Evolutionary conservation across 1,140 invertebrate species (phyloP).

Genomic region (Eurosta solidaginis): DNA sequence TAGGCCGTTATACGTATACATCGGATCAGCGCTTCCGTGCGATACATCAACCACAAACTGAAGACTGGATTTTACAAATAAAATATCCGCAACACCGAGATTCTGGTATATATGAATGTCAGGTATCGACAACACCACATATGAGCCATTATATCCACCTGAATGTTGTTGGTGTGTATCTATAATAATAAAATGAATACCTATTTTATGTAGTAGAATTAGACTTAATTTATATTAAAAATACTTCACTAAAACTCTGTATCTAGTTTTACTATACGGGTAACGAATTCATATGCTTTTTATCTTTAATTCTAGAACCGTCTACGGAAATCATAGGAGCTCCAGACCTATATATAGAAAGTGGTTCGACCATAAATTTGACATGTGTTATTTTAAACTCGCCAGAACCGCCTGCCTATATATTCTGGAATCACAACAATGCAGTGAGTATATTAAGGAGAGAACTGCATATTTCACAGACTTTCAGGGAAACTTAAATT

Average conservation of each 20-base stretch:
- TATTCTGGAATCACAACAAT: slow-evolving; percentile 91
- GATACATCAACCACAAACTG: slow-evolving; percentile 79
- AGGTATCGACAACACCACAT: slow-evolving; percentile 86
- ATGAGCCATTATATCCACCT: slow-evolving; percentile 86
- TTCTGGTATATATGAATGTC: slow-evolving; percentile 85
- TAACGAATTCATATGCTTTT: background rate
- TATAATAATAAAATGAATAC: background rate
- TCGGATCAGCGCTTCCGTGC: slow-evolving; percentile 87
- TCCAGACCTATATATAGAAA: slow-evolving; percentile 87
- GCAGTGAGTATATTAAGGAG: slow-evolving; percentile 71
- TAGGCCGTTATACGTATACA: slow-evolving; percentile 89
- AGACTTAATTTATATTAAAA: background rate
- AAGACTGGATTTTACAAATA: slow-evolving; percentile 87
- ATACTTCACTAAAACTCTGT: background rate
- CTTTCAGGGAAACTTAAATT: too few relatives aligned
- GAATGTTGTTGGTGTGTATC: slow-evolving; percentile 81
- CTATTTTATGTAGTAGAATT: background rate
- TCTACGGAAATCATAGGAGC: slow-evolving; percentile 87
- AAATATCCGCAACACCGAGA: slow-evolving; percentile 83
- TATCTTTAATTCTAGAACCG: slow-evolving; percentile 72
- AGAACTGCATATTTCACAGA: too few relatives aligned
- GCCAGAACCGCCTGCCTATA: slow-evolving; percentile 88
- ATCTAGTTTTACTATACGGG: background rate
- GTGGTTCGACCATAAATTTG: slow-evolving; percentile 90
- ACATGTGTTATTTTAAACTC: slow-evolving; percentile 88